phyloP scores from a whole-genome alignment of 1,140 invertebrate genomes.

The Holcopasites calliopsidis region DNA sequence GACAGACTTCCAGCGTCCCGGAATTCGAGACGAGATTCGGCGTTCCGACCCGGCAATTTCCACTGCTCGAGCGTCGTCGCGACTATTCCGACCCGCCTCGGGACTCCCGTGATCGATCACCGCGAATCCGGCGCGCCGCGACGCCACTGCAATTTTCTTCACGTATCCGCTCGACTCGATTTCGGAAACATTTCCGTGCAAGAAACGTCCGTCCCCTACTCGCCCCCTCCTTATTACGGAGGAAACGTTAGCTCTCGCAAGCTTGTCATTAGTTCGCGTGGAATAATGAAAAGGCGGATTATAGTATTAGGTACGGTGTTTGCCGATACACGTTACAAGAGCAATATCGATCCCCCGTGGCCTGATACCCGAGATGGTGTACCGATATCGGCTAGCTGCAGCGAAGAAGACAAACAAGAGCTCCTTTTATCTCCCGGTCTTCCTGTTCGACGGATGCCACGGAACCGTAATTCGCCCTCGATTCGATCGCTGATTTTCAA shows the following conservation, averaged over 20 bases:
- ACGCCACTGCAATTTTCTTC: conserved; percentile 14
- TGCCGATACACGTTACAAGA: conserved; percentile 38
- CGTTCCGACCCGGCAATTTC: not conserved
- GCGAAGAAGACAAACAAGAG: conserved; percentile 51
- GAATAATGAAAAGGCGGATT: conserved; percentile 17
- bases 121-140: not conserved
- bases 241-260: not conserved
- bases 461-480: conserved; percentile 2
- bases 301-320: conserved; percentile 42
- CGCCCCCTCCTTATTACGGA: not conserved
- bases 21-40: not conserved
- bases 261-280: too few relatives aligned
- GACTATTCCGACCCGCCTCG: not conserved
- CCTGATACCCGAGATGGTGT: conserved; percentile 22
- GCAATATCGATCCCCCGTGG: conserved; percentile 27
- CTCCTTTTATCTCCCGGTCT: not conserved
- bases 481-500: conserved; percentile 4
- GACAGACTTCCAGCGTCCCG: too few relatives aligned
- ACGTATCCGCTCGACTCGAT: conserved; percentile 18
- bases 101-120: conserved; percentile 12
- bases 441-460: not conserved
- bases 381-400: conserved; percentile 38
- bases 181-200: not conserved
- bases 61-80: not conserved
- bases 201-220: not conserved